Evolutionary conservation across 1,140 invertebrate species (phyloP).

Genomic region (Sinella curviseta): DNA sequence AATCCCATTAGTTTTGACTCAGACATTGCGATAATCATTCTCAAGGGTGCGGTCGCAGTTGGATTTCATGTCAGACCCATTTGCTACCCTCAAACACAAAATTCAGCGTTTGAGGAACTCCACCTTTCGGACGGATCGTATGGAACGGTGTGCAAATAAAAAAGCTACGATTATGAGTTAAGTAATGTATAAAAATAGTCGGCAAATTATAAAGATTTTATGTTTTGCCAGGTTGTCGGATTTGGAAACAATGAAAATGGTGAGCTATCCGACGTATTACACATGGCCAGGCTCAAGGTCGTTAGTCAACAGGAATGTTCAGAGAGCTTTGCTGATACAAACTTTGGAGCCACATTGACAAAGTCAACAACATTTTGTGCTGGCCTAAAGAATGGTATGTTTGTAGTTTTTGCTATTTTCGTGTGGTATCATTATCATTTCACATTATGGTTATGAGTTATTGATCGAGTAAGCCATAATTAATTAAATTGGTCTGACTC

Average conservation of each 20-base stretch:
- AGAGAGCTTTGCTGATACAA: constrained; percentile 18
- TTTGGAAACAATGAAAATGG: constrained; percentile 33
- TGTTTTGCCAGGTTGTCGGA: constrained; percentile 17
- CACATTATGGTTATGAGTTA: too few species aligned
- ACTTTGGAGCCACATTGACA: constrained; percentile 12
- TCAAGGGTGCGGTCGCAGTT: constrained; percentile 34
- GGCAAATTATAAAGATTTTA: neutral
- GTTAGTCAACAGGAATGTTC: constrained; percentile 38
- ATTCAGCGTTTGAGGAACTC: constrained; percentile 42
- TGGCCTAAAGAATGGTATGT: constrained; percentile 43
- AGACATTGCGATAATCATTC: constrained; percentile 45
- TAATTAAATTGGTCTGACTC: neutral
- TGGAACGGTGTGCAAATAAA: constrained; percentile 34
- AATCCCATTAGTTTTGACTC: constrained; percentile 44
- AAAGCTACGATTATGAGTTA: neutral
- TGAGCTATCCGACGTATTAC: constrained; percentile 32
- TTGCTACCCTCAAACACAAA: constrained; percentile 41
- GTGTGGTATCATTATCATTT: too few species aligned
- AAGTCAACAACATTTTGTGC: constrained; percentile 47
- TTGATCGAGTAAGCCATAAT: too few species aligned
- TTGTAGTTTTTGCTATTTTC: too few species aligned
- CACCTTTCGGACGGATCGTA: constrained; percentile 36
- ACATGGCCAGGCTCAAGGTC: constrained; percentile 31
- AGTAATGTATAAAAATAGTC: neutral
- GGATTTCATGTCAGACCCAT: constrained; percentile 45